Conservation (phyloP, 1,140 invertebrate genomes). For the Paracyclopina nana region DNA sequence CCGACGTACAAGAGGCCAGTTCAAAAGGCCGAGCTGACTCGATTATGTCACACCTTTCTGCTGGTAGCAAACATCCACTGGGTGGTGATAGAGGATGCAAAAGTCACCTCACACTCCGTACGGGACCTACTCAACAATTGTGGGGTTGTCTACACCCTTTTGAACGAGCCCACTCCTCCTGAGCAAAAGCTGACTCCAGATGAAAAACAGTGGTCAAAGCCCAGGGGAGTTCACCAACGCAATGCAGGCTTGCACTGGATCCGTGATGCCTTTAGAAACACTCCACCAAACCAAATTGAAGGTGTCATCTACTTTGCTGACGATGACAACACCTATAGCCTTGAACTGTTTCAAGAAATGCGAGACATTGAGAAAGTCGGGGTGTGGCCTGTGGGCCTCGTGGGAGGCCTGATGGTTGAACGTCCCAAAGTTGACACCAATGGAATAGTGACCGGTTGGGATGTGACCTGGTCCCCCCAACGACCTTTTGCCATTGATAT, state of each 20-base stretch:
- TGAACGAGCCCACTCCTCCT: slow-evolving; percentile 46
- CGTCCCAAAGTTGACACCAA: slow-evolving; percentile 41
- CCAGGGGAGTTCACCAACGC: slow-evolving; percentile 79
- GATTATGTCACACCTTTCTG: slow-evolving; percentile 70
- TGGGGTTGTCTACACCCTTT: slow-evolving; percentile 51
- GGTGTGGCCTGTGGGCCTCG: slow-evolving; percentile 91
- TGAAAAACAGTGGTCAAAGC: slow-evolving; percentile 71
- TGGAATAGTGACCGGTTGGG: slow-evolving; percentile 55
- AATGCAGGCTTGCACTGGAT: slow-evolving; percentile 49
- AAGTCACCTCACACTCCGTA: slow-evolving; percentile 51
- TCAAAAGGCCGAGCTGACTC: slow-evolving; percentile 26
- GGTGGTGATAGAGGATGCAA: slow-evolving; percentile 81
- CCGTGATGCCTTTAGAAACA: neutral
- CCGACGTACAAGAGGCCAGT: slow-evolving; percentile 31
- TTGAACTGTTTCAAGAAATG: slow-evolving; percentile 79
- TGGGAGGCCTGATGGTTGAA: slow-evolving; percentile 70
- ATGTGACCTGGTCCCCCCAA: slow-evolving; percentile 47
- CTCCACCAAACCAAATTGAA: slow-evolving; percentile 26
- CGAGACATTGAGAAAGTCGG: slow-evolving; percentile 62
- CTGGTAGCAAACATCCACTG: slow-evolving; percentile 78
- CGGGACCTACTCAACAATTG: slow-evolving; percentile 51
- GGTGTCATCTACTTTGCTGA: slow-evolving; percentile 94
- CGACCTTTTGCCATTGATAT: slow-evolving; percentile 90
- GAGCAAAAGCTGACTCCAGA: slow-evolving; percentile 41
- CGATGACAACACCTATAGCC: slow-evolving; percentile 87